Percentiles rank a stretch among this genome's conserved stretches.
Conservation (phyloP, 2,888 invertebrate genomes). For the Drosophila fungiperda region DNA sequence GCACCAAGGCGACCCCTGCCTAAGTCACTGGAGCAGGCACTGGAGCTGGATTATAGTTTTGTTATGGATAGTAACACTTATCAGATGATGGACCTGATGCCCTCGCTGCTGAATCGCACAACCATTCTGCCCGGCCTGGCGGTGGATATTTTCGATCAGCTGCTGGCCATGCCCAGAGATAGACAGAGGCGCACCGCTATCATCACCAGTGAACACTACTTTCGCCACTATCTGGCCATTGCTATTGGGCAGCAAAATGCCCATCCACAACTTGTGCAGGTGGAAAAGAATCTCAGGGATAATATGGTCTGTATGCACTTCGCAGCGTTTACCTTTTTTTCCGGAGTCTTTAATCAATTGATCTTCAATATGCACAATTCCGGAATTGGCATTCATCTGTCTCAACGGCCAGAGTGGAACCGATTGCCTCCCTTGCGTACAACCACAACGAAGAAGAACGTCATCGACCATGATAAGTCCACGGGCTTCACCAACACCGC, state of each 20-base stretch:
- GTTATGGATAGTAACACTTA: conserved; percentile 60
- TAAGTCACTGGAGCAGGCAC: conserved; percentile 41
- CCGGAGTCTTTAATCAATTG: conserved; percentile 17
- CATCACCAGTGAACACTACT: conserved; percentile 44
- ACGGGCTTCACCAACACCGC: conserved; percentile 54
- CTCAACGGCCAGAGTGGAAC: conserved; percentile 11
- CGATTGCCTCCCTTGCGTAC: not conserved
- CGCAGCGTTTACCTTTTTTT: conserved; percentile 52
- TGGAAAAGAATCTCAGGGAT: conserved; percentile 44
- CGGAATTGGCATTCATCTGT: conserved; percentile 47
- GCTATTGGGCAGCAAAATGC: conserved; percentile 1
- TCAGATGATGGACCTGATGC: conserved; percentile 44
- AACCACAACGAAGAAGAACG: not conserved
- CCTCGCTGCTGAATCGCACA: conserved; percentile 20
- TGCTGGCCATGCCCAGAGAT: conserved; percentile 33
- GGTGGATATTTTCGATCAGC: conserved; percentile 46
- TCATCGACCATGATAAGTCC: conserved; percentile 27
- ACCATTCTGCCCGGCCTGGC: conserved; percentile 42
- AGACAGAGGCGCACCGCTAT: conserved; percentile 8
- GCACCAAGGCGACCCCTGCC: conserved; percentile 60
- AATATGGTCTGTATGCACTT: conserved; percentile 63
- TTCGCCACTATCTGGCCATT: conserved; percentile 42
- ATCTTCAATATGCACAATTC: conserved; percentile 56
- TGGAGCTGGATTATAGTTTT: conserved; percentile 45
- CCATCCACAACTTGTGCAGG: not conserved